phyloP scores from a whole-genome alignment of 2,797 vertebrate genomes.

The Gymnoscopelus braueri region DNA sequence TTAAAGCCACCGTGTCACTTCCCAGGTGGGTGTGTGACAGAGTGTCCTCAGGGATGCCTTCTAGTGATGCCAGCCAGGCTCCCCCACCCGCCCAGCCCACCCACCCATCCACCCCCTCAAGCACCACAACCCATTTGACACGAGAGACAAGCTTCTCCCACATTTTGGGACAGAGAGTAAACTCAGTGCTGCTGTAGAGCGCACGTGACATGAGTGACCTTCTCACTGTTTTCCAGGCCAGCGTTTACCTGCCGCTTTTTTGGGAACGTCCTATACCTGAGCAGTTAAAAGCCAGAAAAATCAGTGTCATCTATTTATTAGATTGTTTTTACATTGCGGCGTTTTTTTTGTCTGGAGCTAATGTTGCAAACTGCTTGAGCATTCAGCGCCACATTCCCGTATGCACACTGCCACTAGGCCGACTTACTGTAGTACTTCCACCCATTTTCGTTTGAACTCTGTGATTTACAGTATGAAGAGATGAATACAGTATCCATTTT shows the following conservation, averaged over 20 bases:
- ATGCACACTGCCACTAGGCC: no score
- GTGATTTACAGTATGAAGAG: no score
- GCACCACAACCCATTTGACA: conserved; percentile 66
- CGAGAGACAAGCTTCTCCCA: conserved; percentile 64
- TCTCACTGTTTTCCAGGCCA: conserved; percentile 61
- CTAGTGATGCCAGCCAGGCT: conserved; percentile 67
- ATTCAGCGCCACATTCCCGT: no score
- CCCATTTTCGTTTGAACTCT: no score
- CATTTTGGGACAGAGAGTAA: conserved; percentile 68
- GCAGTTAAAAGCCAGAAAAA: conserved; percentile 28
- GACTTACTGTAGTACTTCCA: no score
- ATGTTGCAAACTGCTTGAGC: no score
- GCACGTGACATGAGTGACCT: conserved; percentile 69
- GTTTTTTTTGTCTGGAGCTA: no score
- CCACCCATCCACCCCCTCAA: background rate
- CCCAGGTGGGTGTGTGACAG: conserved; percentile 79
- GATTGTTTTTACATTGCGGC: no score
- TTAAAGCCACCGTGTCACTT: conserved; percentile 80
- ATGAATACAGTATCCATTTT: no score
- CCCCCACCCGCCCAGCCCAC: conserved; percentile 34
- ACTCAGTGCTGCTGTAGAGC: conserved; percentile 40
- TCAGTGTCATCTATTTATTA: conserved; percentile 56
- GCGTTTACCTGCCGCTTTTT: conserved; percentile 48
- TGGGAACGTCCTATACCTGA: conserved; percentile 47
- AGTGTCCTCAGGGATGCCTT: conserved; percentile 68